Base-by-base conservation (phyloP, 2,888 invertebrate genomes). In the Lordiphosa fenestrarum region DNA sequence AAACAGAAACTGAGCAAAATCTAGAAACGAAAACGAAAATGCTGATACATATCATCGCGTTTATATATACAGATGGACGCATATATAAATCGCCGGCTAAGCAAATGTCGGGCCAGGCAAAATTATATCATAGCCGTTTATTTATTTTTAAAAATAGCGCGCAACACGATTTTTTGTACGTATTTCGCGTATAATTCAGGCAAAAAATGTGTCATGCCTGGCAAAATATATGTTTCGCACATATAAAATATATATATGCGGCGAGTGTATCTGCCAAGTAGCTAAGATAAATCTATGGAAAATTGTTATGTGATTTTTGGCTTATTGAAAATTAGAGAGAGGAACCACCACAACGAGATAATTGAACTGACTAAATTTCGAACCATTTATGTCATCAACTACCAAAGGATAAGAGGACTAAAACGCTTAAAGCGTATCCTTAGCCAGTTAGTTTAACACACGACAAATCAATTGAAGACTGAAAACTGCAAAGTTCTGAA, bases 121-220 rank as follows among this genome's bases (percentile, higher is more conserved):
- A 85, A 80, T 80, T 80, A 85, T 85, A 80, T 80, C 80, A 80
- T 67, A 69, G 84, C 56, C 62, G 60, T 75, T 58, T 76, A 30
- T 30, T 58, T 36, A 60, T 54, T 73, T 80, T 85, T 84, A 85
- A 67, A 85, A 80, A 85, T 77, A 85, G 78, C 68, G 52, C 56
- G 47, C 71, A 56, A 30, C 30, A 56, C 66, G 60, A 53, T 68
- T 68, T 55, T 62, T 42, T 51, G 30, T 30, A 30, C 25, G 63
- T 58, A 38, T 51, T 62, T 61, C 19, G 55, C 39, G 19, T 69
- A 73, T 62, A 66, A 68, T 56, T 64, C 64, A 71, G 59, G 59
- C 66, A 69, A 59, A 71, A 80, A 72, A 74, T 75, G 75, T 75
- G 75, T 75, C 75, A 76, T 75, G 75, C 69, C 76, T 64, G 72